Evolutionary conservation across 1,140 invertebrate genomes (phyloP).

Genomic region (Apis cerana): DNA sequence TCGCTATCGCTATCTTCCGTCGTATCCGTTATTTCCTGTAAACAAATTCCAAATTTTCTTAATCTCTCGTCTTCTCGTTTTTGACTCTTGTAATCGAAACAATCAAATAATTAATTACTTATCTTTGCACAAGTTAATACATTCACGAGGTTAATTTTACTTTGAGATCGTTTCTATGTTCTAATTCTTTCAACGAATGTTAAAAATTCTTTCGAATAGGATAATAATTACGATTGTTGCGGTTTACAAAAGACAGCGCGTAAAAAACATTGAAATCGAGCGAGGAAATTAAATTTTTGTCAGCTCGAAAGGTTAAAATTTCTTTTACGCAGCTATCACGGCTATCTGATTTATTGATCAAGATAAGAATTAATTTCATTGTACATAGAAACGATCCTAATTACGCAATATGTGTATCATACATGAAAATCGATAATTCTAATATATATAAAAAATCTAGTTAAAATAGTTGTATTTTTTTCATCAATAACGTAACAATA

Average conservation of each 20-base stretch:
- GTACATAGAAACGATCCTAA: neutral
- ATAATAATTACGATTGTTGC: neutral
- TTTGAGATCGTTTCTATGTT: neutral
- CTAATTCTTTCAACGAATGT: neutral
- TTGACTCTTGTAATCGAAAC: neutral
- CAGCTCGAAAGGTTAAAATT: too few species aligned
- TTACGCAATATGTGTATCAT: neutral
- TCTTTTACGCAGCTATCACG: neutral
- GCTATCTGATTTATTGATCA: neutral
- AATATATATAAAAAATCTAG: neutral
- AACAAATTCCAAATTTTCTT: slow-evolving; percentile 9
- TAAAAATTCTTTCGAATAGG: neutral
- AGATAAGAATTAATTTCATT: slow-evolving; percentile 22
- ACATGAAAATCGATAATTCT: neutral
- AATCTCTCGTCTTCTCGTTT: neutral
- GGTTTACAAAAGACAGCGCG: neutral
- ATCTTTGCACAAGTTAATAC: too few species aligned
- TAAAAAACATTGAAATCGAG: neutral
- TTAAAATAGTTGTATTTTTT: too few species aligned
- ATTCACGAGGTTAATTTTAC: neutral
- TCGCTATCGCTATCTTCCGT: slow-evolving; percentile 78
- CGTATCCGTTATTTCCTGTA: slow-evolving; percentile 63
- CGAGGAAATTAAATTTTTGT: neutral
- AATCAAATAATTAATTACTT: too few species aligned
- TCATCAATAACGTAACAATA: neutral